A percentile compares a stretch with the other conserved stretches of the same genome.
These are phyloP conservation scores for Kryphioiulus occultus DNA, from an alignment of 2,888 invertebrate genomes.

Conservation along the genomic window DNA sequence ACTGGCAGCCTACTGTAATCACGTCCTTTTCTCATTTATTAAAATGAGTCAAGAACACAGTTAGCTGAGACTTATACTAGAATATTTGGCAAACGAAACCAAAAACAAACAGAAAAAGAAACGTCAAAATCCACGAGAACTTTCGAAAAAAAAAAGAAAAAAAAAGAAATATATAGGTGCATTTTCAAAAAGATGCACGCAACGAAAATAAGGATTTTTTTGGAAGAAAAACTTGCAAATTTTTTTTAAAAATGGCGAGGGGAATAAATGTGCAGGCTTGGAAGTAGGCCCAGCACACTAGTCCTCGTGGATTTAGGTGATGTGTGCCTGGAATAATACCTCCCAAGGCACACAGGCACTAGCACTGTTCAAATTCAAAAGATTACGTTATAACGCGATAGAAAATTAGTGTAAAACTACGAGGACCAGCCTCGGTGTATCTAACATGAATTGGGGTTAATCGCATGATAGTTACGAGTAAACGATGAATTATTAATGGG, in stretches of 20 bases:
- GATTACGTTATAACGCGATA: background rate
- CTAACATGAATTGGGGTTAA: background rate
- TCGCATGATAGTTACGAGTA: too few species aligned
- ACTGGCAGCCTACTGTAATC: background rate
- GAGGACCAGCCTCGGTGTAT: constrained; percentile 50
- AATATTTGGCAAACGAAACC: constrained; percentile 41
- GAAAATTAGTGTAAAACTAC: background rate
- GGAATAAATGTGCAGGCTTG: background rate
- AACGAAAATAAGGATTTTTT: background rate
- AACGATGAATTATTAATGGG: background rate
- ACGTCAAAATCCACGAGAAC: constrained; percentile 33
- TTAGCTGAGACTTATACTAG: constrained; percentile 6
- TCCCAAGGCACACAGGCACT: constrained; percentile 42
- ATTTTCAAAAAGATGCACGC: background rate
- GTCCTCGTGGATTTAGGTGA: constrained; percentile 35
- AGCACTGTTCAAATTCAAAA: constrained; percentile 35
- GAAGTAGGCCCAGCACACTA: background rate
- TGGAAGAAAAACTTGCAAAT: background rate
- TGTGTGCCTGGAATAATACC: constrained; percentile 50
- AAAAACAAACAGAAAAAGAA: background rate
- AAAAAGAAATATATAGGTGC: background rate
- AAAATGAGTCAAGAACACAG: constrained; percentile 5
- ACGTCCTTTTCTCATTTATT: constrained; percentile 5
- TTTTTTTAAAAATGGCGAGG: background rate
- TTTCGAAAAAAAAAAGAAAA: background rate